Percentiles rank a stretch among this genome's conserved stretches.
Conservation (phyloP, 2,113 vertebrate species). For the Tachysurus fulvidraco region DNA sequence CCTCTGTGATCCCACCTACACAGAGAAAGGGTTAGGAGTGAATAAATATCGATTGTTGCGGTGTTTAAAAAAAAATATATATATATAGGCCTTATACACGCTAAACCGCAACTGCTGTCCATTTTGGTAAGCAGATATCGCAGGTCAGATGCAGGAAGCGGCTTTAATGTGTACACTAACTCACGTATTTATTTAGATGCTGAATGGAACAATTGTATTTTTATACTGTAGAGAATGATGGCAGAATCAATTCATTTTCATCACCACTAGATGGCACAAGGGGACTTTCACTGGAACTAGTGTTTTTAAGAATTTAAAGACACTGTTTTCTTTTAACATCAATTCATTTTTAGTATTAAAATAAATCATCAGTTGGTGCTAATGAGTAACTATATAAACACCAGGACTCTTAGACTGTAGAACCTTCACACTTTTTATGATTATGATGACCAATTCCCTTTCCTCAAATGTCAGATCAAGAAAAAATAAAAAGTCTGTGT, state of each 20-base stretch:
- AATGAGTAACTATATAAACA: neutral
- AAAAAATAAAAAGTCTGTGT: too few relatives aligned
- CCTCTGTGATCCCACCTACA: slow-evolving; percentile 88
- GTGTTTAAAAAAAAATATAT: neutral
- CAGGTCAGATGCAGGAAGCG: neutral
- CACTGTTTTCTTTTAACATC: neutral
- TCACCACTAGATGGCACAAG: slow-evolving; percentile 31
- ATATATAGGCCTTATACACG: neutral
- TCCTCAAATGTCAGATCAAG: slow-evolving; percentile 8
- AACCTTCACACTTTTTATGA: neutral
- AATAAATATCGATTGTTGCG: neutral
- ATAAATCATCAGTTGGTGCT: neutral
- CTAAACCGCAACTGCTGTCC: neutral
- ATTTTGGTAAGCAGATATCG: neutral
- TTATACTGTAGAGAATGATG: neutral
- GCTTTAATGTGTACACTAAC: neutral
- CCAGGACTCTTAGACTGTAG: neutral
- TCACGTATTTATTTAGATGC: neutral
- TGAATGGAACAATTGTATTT: neutral
- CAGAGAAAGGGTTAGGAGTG: neutral
- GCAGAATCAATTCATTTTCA: neutral
- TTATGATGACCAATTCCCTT: neutral
- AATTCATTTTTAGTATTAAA: neutral
- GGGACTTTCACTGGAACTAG: neutral
- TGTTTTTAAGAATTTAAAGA: neutral